Evolutionary conservation across 2,113 vertebrate genomes (phyloP).

Genomic region (Barnardius zonarius): DNA sequence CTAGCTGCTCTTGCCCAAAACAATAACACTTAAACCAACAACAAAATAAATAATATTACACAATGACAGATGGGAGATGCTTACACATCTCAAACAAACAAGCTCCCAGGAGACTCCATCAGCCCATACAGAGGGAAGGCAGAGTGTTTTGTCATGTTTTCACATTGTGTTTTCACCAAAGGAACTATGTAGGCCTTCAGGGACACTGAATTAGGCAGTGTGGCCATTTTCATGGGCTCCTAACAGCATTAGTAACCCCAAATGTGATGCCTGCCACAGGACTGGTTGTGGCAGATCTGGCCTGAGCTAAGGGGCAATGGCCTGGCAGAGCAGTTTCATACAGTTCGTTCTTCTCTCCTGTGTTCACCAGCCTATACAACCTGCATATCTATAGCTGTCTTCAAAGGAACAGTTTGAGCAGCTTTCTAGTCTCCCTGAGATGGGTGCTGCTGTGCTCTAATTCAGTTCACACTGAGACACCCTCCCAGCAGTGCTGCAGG

Average conservation of each 20-base stretch:
- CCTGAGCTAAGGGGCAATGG: no score
- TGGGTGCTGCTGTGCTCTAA: background rate
- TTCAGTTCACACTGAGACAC: background rate
- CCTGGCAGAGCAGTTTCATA: no score
- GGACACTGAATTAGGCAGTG: background rate
- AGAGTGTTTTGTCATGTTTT: background rate
- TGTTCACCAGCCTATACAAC: no score
- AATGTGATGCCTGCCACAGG: background rate
- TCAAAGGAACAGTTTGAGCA: no score
- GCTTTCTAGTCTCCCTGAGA: background rate
- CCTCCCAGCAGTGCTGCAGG: background rate
- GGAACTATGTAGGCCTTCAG: accelerated
- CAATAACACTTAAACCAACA: background rate
- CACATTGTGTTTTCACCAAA: background rate
- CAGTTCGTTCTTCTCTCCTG: no score
- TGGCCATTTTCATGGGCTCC: background rate
- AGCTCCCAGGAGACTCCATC: background rate
- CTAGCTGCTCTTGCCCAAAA: background rate
- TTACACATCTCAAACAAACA: background rate
- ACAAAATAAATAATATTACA: background rate
- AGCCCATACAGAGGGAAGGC: background rate
- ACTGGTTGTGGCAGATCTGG: no score
- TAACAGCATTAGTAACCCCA: accelerated
- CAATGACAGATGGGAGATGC: background rate
- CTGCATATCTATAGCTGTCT: no score